Base-by-base conservation (phyloP, 2,888 invertebrate species). In the Mycalesis mineus region DNA sequence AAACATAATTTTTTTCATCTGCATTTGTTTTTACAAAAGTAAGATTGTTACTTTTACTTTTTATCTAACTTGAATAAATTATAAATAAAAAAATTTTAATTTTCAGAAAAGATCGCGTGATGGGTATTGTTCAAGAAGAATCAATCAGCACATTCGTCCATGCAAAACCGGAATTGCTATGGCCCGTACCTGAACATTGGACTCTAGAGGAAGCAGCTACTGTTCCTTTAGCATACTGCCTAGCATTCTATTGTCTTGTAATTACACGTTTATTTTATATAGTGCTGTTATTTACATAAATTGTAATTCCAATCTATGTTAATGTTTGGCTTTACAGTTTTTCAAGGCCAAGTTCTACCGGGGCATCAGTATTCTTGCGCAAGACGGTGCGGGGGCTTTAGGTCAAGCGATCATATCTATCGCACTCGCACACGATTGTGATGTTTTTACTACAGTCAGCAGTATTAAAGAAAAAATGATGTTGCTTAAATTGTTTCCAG, bases 151-250 rank as follows among this genome's bases (percentile, higher is more conserved):
- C 91, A 4, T 74, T 84, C 37, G 88, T 94, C 7, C 80, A 78
- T 41, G 91, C 89, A 6, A 85, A 90, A 62, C 76, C 78, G 0
- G 74, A 86, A 41, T 75, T 91, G 57, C 66, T 82, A 37, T 96
- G 95, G 94, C 88, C 91, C 2, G 88, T 95, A 7, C 95, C 95
- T 0, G 84, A 91, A 0, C 72, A 87, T 17, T 95, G 95, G 94
- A 90, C 88, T 2, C 72, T 95, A 15, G 91, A 93, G 70, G 94
- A 95, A 59, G 95, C 94, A 0, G 94, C 94, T 7, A 94, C 95
- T 0, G 91, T 95, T 0, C 95, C 95, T 0, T 91, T 94, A 29
- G 94, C 94, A 0, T 95, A 95, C 69, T 82, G 84, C 28, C 90
- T 92, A 0, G 91, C 91, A 0, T 90, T 77, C 55, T 82, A 81